A percentile compares a stretch with the other conserved stretches of the same genome.
phyloP scores from a whole-genome alignment of 2,797 vertebrate species.

The Hypotaenidia okinawae region DNA sequence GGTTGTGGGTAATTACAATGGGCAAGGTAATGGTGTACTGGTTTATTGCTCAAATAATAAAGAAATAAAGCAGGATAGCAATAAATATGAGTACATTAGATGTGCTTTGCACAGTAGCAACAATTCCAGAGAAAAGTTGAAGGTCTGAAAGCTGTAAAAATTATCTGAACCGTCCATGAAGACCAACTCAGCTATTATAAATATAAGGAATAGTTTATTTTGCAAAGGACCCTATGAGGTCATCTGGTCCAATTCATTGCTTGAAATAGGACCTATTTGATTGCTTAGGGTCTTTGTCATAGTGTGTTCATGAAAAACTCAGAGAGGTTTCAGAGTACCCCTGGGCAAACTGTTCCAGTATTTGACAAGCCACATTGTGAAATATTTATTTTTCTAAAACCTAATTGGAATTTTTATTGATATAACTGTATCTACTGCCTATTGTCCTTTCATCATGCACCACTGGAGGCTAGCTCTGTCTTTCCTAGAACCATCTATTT shows the following conservation, averaged over 20 bases:
- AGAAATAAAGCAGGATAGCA: not conserved
- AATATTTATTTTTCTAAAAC: not conserved
- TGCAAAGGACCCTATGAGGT: not conserved
- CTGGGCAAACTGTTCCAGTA: not conserved
- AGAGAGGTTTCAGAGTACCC: not conserved
- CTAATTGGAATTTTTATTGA: not conserved
- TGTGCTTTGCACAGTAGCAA: not conserved
- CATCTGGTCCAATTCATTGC: not conserved
- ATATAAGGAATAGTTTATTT: not conserved
- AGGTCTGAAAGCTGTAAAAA: not conserved
- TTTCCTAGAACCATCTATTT: not conserved
- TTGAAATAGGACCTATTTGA: not conserved
- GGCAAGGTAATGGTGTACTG: not conserved
- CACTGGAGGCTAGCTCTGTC: not conserved
- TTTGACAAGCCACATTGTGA: not conserved
- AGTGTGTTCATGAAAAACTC: not conserved
- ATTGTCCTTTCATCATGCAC: not conserved
- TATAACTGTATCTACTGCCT: not conserved
- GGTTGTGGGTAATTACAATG: not conserved
- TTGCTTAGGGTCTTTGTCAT: not conserved
- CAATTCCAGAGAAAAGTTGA: not conserved
- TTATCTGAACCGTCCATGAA: not conserved
- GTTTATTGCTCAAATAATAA: conserved; percentile 31
- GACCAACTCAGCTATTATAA: not conserved
- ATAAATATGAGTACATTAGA: not conserved